Conservation (phyloP, 2,113 vertebrate species). For the Macquaria ambigua region DNA sequence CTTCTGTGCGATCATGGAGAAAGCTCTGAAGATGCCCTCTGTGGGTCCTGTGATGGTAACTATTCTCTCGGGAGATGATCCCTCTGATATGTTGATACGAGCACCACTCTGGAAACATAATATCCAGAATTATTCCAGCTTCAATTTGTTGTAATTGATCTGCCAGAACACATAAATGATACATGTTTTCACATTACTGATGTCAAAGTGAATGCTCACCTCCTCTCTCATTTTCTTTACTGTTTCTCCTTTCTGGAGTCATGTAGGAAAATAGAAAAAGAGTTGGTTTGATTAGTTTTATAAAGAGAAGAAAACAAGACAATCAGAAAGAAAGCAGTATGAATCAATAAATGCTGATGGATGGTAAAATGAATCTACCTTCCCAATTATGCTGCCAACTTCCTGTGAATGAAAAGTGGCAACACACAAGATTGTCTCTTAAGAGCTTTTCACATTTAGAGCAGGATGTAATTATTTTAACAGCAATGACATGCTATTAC, state of each 20-base stretch:
- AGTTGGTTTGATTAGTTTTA: constrained; percentile 30
- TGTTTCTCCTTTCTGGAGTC: constrained; percentile 92
- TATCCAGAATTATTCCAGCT: constrained; percentile 19
- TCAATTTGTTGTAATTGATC: constrained; percentile 19
- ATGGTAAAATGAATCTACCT: constrained; percentile 83
- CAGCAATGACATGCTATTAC: constrained; percentile 4
- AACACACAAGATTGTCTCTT: constrained; percentile 1
- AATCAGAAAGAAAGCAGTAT: neutral
- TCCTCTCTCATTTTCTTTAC: constrained; percentile 98
- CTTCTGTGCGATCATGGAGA: constrained; percentile 95
- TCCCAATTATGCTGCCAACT: constrained; percentile 95
- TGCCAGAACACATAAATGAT: constrained; percentile 4
- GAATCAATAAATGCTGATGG: constrained; percentile 26
- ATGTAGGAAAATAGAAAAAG: constrained; percentile 40
- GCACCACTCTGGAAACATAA: constrained; percentile 89
- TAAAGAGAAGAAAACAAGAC: neutral
- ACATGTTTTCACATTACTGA: neutral
- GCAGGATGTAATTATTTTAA: constrained; percentile 35
- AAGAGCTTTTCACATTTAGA: constrained; percentile 8
- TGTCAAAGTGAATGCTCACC: constrained; percentile 82
- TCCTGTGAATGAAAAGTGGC: constrained; percentile 84
- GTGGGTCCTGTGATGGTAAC: constrained; percentile 95
- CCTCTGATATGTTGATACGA: constrained; percentile 96
- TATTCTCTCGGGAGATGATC: constrained; percentile 94
- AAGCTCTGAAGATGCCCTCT: constrained; percentile 94